phyloP scores from a whole-genome alignment of 1,140 invertebrate species.

The Battus philenor region DNA sequence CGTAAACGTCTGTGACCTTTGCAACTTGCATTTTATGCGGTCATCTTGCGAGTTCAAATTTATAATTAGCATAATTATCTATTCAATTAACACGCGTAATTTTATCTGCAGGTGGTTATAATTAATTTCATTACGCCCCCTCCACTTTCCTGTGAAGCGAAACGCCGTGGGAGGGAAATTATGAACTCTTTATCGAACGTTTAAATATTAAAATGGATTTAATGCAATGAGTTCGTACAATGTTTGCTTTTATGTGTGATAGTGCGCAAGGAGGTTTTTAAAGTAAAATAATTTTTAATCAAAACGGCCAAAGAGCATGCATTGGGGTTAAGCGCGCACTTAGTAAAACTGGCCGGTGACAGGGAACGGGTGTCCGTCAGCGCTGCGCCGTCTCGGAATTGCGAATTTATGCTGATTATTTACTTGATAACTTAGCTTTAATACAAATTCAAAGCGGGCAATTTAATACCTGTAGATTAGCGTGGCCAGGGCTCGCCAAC shows the following conservation, averaged over 20 bases:
- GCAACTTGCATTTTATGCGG: background rate
- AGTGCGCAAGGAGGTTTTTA: no score
- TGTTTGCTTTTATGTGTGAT: no score
- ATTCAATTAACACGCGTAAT: constrained; percentile 11
- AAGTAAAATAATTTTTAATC: no score
- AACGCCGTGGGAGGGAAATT: no score
- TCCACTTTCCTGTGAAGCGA: no score
- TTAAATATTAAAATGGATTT: no score
- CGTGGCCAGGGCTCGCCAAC: constrained; percentile 9
- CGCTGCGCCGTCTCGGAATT: constrained; percentile 4
- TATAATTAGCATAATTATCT: constrained; percentile 14
- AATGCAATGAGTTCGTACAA: no score
- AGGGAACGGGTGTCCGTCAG: constrained; percentile 5
- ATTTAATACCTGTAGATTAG: constrained; percentile 12
- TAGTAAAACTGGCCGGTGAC: background rate
- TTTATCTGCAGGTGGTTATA: constrained; percentile 5
- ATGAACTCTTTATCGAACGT: no score
- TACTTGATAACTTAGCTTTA: constrained; percentile 11
- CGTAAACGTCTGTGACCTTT: constrained; percentile 8
- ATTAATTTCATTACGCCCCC: background rate
- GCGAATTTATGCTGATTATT: constrained; percentile 14
- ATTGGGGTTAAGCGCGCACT: constrained; percentile 7
- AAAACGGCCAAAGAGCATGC: background rate
- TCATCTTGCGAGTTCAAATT: constrained; percentile 3
- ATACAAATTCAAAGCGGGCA: constrained; percentile 10